These are phyloP conservation scores for Chlorodrepanis virens DNA, from an alignment of 2,113 vertebrate genomes.

Conservation along the genomic window DNA sequence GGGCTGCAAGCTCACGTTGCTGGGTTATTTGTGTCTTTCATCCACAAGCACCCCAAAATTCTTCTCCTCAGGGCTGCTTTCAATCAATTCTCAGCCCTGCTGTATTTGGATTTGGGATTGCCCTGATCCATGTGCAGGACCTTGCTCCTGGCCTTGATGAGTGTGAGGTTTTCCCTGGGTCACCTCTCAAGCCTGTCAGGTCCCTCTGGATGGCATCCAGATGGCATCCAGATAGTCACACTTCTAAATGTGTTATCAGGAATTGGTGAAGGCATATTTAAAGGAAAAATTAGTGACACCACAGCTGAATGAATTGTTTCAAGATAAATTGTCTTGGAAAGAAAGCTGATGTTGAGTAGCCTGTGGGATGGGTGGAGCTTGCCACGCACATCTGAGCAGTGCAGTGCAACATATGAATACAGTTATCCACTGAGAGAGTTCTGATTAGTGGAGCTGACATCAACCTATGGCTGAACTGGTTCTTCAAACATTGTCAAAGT, in stretches of 20 bases:
- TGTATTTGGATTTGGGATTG: neutral
- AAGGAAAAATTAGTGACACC: neutral
- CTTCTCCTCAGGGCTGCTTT: neutral
- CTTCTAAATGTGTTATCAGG: neutral
- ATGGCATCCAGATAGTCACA: accelerated
- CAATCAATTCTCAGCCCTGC: neutral
- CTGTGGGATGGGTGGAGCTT: neutral
- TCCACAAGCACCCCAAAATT: neutral
- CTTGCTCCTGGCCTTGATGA: neutral
- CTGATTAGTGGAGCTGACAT: conserved; percentile 49
- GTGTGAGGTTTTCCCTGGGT: neutral
- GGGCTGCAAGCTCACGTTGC: neutral
- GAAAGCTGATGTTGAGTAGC: neutral
- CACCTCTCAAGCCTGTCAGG: neutral
- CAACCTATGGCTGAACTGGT: conserved; percentile 59
- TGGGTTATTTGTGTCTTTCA: neutral
- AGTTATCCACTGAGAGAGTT: neutral
- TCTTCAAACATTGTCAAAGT: conserved; percentile 59
- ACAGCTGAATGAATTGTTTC: neutral
- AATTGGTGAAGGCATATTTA: neutral
- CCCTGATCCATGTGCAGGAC: neutral
- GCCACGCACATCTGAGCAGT: neutral
- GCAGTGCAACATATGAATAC: conserved; percentile 24
- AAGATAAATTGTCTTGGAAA: neutral
- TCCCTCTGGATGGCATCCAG: neutral